Base-by-base conservation (phyloP, 1,140 invertebrate species). In the Drosophila ambigua region DNA sequence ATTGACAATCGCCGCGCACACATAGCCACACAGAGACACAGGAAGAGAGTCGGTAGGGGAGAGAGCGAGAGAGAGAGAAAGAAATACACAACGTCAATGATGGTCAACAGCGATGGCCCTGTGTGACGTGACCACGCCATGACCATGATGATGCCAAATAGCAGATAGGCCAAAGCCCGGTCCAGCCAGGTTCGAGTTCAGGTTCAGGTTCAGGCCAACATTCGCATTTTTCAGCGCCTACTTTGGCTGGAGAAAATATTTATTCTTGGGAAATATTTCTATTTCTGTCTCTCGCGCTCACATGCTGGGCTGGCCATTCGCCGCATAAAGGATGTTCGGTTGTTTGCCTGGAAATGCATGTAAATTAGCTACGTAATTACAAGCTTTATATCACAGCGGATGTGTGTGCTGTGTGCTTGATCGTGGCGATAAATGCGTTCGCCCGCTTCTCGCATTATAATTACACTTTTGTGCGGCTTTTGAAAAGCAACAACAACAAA, bases 61-160 rank as follows among this genome's bases (percentile, higher is more conserved):
- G 52, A 5, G 16, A 16, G 16, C 0, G 26, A 35, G 28, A 15
- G 24, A 2, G 31, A 4, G 65, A 51, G 2, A 67, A 24, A 41
- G 66, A 68, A 69, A 69, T 57, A 52, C 43, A 46, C 77, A 78
- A 55, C 68, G 23, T 49, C 63, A 50, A 65, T 88, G 81, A 87
- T 87, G 82, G 82, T 87, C 82, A 87, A 76, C 78, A 65, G 68
- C 74, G 82, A 87, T 87, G 82, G 79, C 82, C 82, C 82, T 85
- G 74, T 87, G 82, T 87, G 82, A 88, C 82, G 79, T 87, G 81
- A 87, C 82, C 74, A 82, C 74, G 83, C 73, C 72, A 68, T 46
- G 74, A 44, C 50, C 59, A 77, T 65, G 65, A 72, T 76, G 82
- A 87, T 87, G 82, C 83, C 83, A 87, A 80, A 82, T 72, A 62